Percentiles rank a stretch among this genome's conserved stretches.
Evolutionary conservation across 2,888 invertebrate genomes (phyloP).

Genomic region (Brachyptera putata): DNA sequence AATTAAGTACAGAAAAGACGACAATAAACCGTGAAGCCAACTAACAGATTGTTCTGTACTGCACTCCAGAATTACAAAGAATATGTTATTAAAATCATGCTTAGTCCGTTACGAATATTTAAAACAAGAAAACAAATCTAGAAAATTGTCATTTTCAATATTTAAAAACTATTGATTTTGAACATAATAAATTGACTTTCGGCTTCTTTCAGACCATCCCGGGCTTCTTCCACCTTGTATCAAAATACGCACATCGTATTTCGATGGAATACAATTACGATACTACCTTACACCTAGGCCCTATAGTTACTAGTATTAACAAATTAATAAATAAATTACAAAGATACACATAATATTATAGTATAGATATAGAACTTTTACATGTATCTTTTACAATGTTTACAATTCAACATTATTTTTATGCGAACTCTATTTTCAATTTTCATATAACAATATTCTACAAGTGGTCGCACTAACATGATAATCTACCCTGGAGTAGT

Average conservation of each 20-base stretch:
- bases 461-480: constrained; percentile 6
- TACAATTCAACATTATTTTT: constrained; percentile 1
- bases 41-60: background rate
- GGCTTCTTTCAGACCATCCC: constrained; percentile 12
- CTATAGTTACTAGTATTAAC: constrained; percentile 30
- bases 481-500: constrained; percentile 10
- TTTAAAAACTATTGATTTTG: background rate
- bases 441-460: constrained; percentile 3
- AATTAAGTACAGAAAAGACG: constrained; percentile 18
- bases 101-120: no score
- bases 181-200: constrained; percentile 13
- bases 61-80: constrained; percentile 1
- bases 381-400: constrained; percentile 9
- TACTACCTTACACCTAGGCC: constrained; percentile 31
- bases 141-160: background rate
- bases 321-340: constrained; percentile 33
- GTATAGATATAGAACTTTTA: constrained; percentile 10
- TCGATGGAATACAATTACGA: constrained; percentile 30
- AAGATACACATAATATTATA: constrained; percentile 13
- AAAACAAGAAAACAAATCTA: constrained; percentile 8
- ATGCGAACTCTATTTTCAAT: background rate
- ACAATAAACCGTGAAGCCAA: constrained; percentile 20
- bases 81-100: constrained; percentile 4
- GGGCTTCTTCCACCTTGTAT: constrained; percentile 28
- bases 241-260: constrained; percentile 28